These are phyloP conservation scores for Priocnemis perturbator DNA, from an alignment of 2,888 invertebrate genomes.

Conservation along the genomic window DNA sequence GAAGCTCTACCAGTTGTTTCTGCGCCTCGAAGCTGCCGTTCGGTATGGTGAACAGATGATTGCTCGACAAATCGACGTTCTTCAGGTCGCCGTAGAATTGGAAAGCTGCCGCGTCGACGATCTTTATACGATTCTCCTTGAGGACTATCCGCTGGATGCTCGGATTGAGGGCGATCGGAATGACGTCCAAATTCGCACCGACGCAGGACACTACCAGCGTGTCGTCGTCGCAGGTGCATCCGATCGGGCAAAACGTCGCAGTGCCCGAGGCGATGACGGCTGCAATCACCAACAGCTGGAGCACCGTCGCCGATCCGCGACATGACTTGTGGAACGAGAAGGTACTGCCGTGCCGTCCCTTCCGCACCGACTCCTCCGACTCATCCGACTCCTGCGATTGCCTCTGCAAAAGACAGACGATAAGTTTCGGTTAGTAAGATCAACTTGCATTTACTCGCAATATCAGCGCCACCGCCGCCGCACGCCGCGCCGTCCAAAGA, in stretches of 20 bases:
- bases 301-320: slow-evolving; percentile 29
- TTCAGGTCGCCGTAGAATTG: slow-evolving; percentile 92
- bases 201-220: slow-evolving; percentile 91
- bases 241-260: slow-evolving; percentile 87
- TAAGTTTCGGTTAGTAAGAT: no score
- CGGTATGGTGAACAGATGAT: slow-evolving; percentile 89
- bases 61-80: slow-evolving; percentile 89
- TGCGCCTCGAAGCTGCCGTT: slow-evolving; percentile 87
- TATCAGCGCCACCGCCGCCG: not conserved
- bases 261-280: slow-evolving; percentile 44
- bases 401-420: slow-evolving; percentile 39
- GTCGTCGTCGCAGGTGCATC: slow-evolving; percentile 93
- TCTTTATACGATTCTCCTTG: slow-evolving; percentile 90
- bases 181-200: slow-evolving; percentile 89
- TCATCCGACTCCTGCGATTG: slow-evolving; percentile 20
- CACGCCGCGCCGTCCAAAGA: not conserved
- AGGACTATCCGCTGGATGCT: slow-evolving; percentile 90
- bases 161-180: slow-evolving; percentile 94
- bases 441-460: not conserved
- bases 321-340: slow-evolving; percentile 28
- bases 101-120: slow-evolving; percentile 89
- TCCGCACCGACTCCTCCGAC: no score
- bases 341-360: slow-evolving; percentile 1
- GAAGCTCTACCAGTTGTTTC: slow-evolving; percentile 87
- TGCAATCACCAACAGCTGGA: slow-evolving; percentile 51